Base-by-base conservation (phyloP, 2,113 vertebrate genomes). In the Gorsachius goisagi region DNA sequence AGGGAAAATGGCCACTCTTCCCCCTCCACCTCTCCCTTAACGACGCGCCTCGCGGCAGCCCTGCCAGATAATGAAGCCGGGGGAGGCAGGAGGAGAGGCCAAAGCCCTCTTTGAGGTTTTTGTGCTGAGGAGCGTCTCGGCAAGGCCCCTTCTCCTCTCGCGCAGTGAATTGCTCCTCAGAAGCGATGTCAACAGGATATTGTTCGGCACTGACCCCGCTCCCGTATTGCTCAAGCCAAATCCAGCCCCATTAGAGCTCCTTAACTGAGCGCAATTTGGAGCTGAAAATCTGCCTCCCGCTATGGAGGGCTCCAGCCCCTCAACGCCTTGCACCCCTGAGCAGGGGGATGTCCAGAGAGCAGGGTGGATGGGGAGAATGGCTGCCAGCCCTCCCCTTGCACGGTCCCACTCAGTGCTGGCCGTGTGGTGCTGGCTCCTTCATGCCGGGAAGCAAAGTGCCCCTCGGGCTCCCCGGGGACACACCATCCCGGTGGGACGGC, bases 251-350 rank as follows among this genome's bases (percentile, higher is more conserved):
- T 98, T 97, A 98, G 96, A 27, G 71, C 95, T 98, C 81, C 82
- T 95, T 98, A 98, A 99, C 97, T 98, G 98, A 98, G 97, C 64
- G 66, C 98, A 97, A 98, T 97, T 96, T 97, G 95, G 97, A 97
- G 97, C 97, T 98, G 97, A 95, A 45, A 98, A 98, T 91, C 94
- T 84, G 59, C 93, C 93, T 88, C 95, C 60, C 3, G 7, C 10
- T 24, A 97, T 24, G 85, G 95, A 97, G n/a, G 95, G 96, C 95
- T 97, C 69, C 95, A 91, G 96, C 94, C 96, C 97, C 95, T 82
- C 73, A n/a, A 78, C 35, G 30, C 62, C 14, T 6, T 2, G 26
- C 0, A 11, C 26, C 32, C 41, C 33, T 0, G 6, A 83, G 96
- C 97, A 19, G 53, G 28, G 41, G 53, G 12, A 47, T 56, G 58